A percentile compares a stretch with the other conserved stretches of the same genome.
Evolutionary conservation across 2,888 invertebrate species (phyloP).

Genomic region (Cartodere bifasciata): DNA sequence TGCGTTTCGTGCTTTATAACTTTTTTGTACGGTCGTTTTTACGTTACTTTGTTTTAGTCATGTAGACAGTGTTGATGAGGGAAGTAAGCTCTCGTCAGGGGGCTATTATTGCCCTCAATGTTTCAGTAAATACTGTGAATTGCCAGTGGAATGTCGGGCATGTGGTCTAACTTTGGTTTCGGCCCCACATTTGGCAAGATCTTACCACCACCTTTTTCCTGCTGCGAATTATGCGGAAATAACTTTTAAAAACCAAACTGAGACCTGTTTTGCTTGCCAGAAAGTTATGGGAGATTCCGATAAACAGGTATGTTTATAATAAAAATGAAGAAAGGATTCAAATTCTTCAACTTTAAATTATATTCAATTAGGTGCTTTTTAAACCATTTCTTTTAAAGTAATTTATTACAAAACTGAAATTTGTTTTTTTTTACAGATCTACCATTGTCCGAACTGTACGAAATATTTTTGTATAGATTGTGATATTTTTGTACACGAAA

Average conservation of each 20-base stretch:
- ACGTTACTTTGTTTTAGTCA: constrained; percentile 45
- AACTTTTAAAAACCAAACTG: constrained; percentile 43
- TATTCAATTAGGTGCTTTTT: too few relatives aligned
- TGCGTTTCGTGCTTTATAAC: not conserved
- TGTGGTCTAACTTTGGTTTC: constrained; percentile 94
- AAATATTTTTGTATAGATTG: constrained; percentile 88
- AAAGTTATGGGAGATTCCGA: constrained; percentile 52
- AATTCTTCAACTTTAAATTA: constrained; percentile 11
- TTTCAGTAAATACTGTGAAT: constrained; percentile 92
- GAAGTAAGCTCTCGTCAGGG: constrained; percentile 54
- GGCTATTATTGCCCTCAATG: constrained; percentile 93
- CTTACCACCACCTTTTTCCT: constrained; percentile 95
- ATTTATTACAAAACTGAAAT: too few relatives aligned
- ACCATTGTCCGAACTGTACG: constrained; percentile 66
- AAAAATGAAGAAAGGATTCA: not conserved
- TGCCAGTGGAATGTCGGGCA: constrained; percentile 92
- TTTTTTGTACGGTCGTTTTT: not conserved
- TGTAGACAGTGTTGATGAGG: constrained; percentile 59
- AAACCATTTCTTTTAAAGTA: constrained; percentile 10
- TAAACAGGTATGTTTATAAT: constrained; percentile 49
- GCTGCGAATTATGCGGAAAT: constrained; percentile 74
- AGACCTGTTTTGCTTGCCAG: constrained; percentile 61
- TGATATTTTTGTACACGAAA: constrained; percentile 86
- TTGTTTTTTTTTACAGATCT: constrained; percentile 50
- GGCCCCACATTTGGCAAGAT: constrained; percentile 93